Conservation (phyloP, 2,888 invertebrate genomes). For the Saturnia pavonia region DNA sequence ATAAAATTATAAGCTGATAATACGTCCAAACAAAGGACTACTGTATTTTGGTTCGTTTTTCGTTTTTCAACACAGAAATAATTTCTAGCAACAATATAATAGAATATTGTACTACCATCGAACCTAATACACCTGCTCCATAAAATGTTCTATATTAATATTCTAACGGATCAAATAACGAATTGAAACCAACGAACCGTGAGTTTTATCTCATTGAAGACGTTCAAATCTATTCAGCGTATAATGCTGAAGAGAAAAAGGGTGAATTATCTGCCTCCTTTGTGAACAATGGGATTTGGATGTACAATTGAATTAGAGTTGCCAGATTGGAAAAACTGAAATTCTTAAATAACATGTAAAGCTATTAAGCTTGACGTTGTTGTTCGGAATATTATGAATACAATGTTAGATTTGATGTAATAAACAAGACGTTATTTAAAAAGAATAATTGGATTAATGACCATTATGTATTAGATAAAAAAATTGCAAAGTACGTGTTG, state of each 20-base stretch:
- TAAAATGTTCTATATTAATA: not conserved
- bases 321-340: constrained; percentile 9
- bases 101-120: not conserved
- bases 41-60: too few species aligned
- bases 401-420: too few species aligned
- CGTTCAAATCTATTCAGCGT: not conserved
- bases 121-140: not conserved
- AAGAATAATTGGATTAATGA: too few species aligned
- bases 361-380: not conserved
- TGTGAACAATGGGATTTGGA: not conserved
- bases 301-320: constrained; percentile 11
- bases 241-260: constrained; percentile 3
- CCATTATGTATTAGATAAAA: too few species aligned
- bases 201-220: constrained; percentile 5
- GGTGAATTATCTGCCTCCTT: constrained; percentile 2
- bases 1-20: too few species aligned
- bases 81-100: not conserved
- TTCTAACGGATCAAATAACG: constrained; percentile 1
- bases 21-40: too few species aligned
- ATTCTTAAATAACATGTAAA: not conserved
- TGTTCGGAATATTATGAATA: not conserved
- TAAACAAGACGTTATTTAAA: too few species aligned
- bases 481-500: too few species aligned
- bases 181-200: constrained; percentile 1
- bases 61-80: too few species aligned